phyloP scores from a whole-genome alignment of 2,888 invertebrate species.

The Drosophila melanosoma region DNA sequence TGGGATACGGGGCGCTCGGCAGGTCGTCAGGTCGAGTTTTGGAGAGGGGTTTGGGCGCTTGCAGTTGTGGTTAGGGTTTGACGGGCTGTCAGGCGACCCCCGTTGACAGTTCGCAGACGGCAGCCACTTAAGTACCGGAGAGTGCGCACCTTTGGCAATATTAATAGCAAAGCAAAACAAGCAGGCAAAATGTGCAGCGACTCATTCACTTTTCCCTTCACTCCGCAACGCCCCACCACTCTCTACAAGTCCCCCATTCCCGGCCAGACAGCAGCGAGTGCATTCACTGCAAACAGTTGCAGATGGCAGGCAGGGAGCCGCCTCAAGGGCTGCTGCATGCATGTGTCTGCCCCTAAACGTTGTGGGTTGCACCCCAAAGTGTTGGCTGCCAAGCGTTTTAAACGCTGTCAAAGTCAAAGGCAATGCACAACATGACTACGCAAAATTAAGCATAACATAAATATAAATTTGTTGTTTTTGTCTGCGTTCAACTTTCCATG shows the following conservation, averaged over 20 bases:
- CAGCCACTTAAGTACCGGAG: conserved; percentile 77
- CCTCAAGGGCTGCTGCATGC: conserved; percentile 21
- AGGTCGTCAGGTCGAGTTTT: not conserved
- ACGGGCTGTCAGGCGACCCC: conserved; percentile 46
- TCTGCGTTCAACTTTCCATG: conserved; percentile 27
- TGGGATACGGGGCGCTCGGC: not conserved
- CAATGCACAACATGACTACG: conserved; percentile 23
- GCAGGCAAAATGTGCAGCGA: conserved; percentile 54
- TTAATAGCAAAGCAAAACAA: conserved; percentile 68
- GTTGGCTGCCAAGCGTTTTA: conserved; percentile 40
- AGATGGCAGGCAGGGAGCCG: conserved; percentile 28
- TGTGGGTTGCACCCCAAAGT: conserved; percentile 24
- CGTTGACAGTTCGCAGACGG: conserved; percentile 80
- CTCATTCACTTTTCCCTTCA: not conserved
- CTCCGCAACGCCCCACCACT: no score
- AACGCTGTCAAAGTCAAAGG: conserved; percentile 48
- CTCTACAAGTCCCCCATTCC: not conserved
- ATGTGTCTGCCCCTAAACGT: conserved; percentile 50
- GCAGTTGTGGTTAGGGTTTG: conserved; percentile 1
- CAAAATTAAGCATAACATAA: conserved; percentile 30
- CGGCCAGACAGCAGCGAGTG: conserved; percentile 38
- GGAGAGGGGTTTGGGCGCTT: not conserved
- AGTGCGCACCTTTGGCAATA: conserved; percentile 81
- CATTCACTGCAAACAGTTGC: conserved; percentile 48
- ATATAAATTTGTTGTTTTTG: not conserved